phyloP scores from a whole-genome alignment of 2,888 invertebrate species.

The Yponomeuta plumbellus region DNA sequence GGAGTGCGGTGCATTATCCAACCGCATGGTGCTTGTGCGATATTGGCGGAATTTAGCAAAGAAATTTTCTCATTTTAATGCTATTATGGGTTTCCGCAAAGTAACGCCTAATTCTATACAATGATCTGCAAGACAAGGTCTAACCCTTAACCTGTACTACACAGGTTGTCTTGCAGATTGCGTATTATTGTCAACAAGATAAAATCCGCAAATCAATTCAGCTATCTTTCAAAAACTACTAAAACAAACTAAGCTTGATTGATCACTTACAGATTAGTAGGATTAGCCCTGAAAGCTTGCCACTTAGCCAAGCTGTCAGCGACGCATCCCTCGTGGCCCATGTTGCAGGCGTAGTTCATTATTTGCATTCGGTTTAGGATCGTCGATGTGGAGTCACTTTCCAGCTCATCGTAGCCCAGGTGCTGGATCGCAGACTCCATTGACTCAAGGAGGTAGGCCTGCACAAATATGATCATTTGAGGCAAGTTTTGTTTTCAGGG shows the following conservation, averaged over 20 bases:
- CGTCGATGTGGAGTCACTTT: conserved; percentile 67
- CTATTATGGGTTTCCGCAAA: no score
- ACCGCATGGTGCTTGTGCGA: no score
- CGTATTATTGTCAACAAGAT: no score
- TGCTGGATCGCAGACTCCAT: conserved; percentile 61
- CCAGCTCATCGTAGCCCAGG: conserved; percentile 67
- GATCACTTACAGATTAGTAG: conserved; percentile 36
- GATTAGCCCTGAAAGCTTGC: conserved; percentile 37
- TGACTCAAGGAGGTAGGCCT: conserved; percentile 66
- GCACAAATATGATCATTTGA: conserved; percentile 15
- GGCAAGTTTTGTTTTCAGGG: not conserved
- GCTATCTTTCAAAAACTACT: not conserved
- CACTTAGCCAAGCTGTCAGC: conserved; percentile 53
- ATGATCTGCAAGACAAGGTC: no score
- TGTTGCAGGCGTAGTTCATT: conserved; percentile 79
- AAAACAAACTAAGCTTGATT: not conserved
- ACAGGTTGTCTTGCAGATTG: no score
- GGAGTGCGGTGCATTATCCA: no score
- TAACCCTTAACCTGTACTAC: no score
- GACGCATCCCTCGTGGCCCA: conserved; percentile 77
- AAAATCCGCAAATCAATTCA: no score
- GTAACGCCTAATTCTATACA: no score
- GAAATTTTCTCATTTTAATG: no score
- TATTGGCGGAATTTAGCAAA: no score
- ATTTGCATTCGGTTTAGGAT: conserved; percentile 78